Evolutionary conservation across 2,797 vertebrate species (phyloP).

Genomic region (Schizopygopsis pylzovi): DNA sequence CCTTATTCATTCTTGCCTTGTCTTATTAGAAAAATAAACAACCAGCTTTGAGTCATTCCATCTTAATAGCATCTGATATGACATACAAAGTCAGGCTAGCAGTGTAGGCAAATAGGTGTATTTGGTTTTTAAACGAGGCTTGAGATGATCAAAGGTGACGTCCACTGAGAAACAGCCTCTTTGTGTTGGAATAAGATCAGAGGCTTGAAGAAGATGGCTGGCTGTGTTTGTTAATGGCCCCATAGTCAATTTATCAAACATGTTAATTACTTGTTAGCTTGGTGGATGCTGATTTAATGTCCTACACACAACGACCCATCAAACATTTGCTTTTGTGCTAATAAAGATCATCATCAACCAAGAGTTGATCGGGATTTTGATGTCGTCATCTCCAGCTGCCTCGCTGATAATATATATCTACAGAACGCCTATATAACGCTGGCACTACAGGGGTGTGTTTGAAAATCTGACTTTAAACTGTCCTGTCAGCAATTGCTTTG

Average conservation of each 20-base stretch:
- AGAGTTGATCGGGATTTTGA: neutral
- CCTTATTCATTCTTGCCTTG: slow-evolving; percentile 8
- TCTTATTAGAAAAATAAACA: neutral
- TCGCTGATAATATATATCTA: slow-evolving; percentile 6
- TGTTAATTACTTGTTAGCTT: slow-evolving; percentile 62
- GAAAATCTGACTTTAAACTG: slow-evolving; percentile 49
- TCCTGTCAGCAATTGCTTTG: slow-evolving; percentile 54
- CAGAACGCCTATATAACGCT: slow-evolving; percentile 15
- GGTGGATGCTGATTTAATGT: slow-evolving; percentile 53
- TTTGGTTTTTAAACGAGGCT: slow-evolving; percentile 44
- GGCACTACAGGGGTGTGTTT: slow-evolving; percentile 31
- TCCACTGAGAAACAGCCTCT: slow-evolving; percentile 59
- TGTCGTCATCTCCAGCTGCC: neutral
- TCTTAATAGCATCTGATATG: slow-evolving; percentile 31
- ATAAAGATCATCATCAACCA: slow-evolving; percentile 21
- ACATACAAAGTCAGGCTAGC: slow-evolving; percentile 21
- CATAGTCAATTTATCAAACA: slow-evolving; percentile 58
- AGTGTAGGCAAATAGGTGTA: slow-evolving; percentile 38
- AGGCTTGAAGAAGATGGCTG: slow-evolving; percentile 55
- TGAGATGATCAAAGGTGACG: slow-evolving; percentile 60
- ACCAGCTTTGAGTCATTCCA: slow-evolving; percentile 2
- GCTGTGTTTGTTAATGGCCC: slow-evolving; percentile 62
- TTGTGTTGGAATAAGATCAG: slow-evolving; percentile 63
- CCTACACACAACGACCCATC: slow-evolving; percentile 39
- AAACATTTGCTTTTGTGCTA: slow-evolving; percentile 38